Conservation (phyloP, 2,113 vertebrate genomes). For the Chaenocephalus aceratus region DNA sequence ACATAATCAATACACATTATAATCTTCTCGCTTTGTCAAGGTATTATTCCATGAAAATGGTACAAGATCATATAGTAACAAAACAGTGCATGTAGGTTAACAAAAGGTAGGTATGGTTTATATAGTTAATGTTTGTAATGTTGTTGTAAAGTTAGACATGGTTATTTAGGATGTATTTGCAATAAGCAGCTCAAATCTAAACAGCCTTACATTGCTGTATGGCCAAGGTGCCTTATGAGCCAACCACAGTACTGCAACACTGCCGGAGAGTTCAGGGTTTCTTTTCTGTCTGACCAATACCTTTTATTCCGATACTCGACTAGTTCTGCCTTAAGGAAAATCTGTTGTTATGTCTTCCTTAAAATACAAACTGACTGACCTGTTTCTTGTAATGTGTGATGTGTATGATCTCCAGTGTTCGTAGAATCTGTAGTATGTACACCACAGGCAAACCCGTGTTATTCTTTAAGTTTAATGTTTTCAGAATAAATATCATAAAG, state of each 20-base stretch:
- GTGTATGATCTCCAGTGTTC: neutral
- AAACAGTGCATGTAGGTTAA: no score
- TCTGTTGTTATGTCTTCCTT: neutral
- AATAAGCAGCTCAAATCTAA: no score
- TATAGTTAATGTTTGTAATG: no score
- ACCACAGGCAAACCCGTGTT: neutral
- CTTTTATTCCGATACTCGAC: neutral
- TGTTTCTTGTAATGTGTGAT: neutral
- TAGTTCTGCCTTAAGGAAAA: neutral
- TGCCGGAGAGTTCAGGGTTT: neutral
- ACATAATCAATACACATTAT: neutral
- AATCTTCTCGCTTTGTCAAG: neutral
- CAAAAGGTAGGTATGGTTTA: no score
- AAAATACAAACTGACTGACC: no score
- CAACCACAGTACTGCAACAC: neutral
- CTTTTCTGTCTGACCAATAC: neutral
- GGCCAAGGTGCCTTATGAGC: no score
- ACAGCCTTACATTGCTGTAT: no score
- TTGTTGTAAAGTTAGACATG: no score
- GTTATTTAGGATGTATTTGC: no score
- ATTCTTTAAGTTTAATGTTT: neutral
- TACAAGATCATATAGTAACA: conserved; percentile 20
- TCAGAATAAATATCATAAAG: neutral
- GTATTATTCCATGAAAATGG: conserved; percentile 27
- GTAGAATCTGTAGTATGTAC: neutral